Base-by-base conservation (phyloP, 30 jellyfish, hydroid and myxozoan species). In the Aurelia sp. region DNA sequence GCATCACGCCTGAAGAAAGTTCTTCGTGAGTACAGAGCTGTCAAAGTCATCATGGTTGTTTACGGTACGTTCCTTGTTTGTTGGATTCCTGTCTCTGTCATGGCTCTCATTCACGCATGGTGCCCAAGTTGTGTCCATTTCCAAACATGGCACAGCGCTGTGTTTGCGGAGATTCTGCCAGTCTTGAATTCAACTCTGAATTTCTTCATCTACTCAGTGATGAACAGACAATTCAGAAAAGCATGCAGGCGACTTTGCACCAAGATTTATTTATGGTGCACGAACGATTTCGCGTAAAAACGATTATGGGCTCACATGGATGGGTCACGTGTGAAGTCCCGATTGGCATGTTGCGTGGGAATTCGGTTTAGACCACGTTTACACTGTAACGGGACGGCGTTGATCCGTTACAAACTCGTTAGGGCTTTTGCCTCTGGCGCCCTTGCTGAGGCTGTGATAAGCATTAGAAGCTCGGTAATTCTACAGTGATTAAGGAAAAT, bases 31-130 rank as follows among this genome's bases (percentile, higher is more conserved):
- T 81, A 88, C 66, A 84, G 86, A 31, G 97, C 98, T 33, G 90
- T 77, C 20, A 86, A 86, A 74, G 76, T 96, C 31, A 82, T 92
- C 47, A 72, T 87, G 77, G 87, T 80, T n/a, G 96, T 92, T 48
- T 92, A 68, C 64, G 98, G 98, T 13, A 86, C 96, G 17, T 92
- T 92, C 65, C 97, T 87, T 48, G 90, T 72, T 9, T 92, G 97
- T 51, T 92, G 97, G 98, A 22, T 87, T 22, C 98, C 98, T 17
- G 96, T 81, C 44, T 62, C 96, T 53, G 66, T 87, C 12, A 78
- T 92, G 47, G 84, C 96, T 11, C 77, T 87, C 7, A 21, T 70
- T 41, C 83, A 61, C 18, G 88, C 83, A 11, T 81, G 93, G 96
- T 82, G 93, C 62, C 81, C 81, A 15, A 66, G 66, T 23, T 70